These are phyloP conservation scores for Sciaenops ocellatus DNA, from an alignment of 2,797 vertebrate genomes.

Conservation along the genomic window DNA sequence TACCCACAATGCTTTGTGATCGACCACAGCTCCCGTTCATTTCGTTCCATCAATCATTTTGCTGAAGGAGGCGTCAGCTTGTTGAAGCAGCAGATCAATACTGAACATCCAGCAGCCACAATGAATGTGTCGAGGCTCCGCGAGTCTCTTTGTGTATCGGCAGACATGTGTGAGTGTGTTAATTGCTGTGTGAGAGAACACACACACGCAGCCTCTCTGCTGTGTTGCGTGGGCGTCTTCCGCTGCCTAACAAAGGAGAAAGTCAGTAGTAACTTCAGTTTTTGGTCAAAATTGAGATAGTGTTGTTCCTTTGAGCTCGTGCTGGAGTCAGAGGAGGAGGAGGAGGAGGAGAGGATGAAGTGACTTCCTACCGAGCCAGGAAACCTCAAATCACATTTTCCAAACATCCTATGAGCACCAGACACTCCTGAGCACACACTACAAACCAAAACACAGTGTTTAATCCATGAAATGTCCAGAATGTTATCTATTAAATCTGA, in stretches of 20 bases:
- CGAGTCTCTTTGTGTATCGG: constrained; percentile 16
- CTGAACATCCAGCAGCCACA: constrained; percentile 24
- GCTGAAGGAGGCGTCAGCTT: constrained; percentile 33
- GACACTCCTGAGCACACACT: neutral
- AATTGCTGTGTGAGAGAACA: constrained; percentile 26
- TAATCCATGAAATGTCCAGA: neutral
- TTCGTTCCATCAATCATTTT: constrained; percentile 42
- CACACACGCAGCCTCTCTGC: constrained; percentile 19
- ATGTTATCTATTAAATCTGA: neutral
- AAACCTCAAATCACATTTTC: neutral
- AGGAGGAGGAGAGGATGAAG: neutral
- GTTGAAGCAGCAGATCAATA: constrained; percentile 42
- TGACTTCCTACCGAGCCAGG: neutral
- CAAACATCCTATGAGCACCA: neutral
- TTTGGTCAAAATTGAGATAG: constrained; percentile 9
- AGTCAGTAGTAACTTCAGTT: constrained; percentile 39
- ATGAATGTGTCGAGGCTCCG: neutral
- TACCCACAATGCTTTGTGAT: constrained; percentile 38
- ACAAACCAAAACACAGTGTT: neutral
- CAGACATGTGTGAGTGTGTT: constrained; percentile 22
- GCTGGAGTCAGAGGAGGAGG: constrained; percentile 1
- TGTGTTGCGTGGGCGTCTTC: constrained; percentile 33
- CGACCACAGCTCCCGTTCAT: neutral
- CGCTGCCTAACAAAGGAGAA: constrained; percentile 22
- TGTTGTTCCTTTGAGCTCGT: constrained; percentile 10